Evolutionary conservation across 2,888 invertebrate genomes (phyloP).

Genomic region (Beris chalybata): DNA sequence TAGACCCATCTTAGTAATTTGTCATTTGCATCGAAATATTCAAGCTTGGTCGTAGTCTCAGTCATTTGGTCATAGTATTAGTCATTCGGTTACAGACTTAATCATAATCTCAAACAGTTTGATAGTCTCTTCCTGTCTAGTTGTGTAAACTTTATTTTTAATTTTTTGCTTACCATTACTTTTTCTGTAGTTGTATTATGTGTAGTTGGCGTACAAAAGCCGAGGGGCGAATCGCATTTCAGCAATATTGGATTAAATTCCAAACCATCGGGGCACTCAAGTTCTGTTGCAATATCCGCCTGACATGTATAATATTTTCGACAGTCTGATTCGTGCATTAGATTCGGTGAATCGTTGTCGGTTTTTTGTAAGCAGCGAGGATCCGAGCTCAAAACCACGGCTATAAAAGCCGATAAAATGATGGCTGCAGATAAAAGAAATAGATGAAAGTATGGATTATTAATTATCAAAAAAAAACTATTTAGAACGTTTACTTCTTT

Average conservation of each 20-base stretch:
- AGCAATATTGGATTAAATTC: conserved; percentile 22
- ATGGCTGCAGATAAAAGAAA: conserved; percentile 4
- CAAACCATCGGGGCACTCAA: conserved; percentile 18
- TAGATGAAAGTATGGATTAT: no score
- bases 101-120: no score
- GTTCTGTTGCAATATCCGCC: not conserved
- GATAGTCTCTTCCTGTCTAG: no score
- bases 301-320: conserved; percentile 29
- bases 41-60: no score
- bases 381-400: conserved; percentile 21
- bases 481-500: no score
- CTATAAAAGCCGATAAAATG: conserved; percentile 16
- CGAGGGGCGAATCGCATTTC: conserved; percentile 28
- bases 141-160: no score
- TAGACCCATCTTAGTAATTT: no score
- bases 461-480: no score
- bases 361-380: conserved; percentile 17
- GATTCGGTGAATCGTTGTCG: conserved; percentile 6
- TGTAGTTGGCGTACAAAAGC: conserved; percentile 19
- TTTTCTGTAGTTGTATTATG: not conserved
- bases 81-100: no score
- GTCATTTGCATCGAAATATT: no score
- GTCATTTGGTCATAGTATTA: no score
- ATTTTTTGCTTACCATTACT: conserved; percentile 19
- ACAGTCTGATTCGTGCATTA: conserved; percentile 23